Base-by-base conservation (phyloP, 1,140 invertebrate genomes). In the Cyclargus thomasi region DNA sequence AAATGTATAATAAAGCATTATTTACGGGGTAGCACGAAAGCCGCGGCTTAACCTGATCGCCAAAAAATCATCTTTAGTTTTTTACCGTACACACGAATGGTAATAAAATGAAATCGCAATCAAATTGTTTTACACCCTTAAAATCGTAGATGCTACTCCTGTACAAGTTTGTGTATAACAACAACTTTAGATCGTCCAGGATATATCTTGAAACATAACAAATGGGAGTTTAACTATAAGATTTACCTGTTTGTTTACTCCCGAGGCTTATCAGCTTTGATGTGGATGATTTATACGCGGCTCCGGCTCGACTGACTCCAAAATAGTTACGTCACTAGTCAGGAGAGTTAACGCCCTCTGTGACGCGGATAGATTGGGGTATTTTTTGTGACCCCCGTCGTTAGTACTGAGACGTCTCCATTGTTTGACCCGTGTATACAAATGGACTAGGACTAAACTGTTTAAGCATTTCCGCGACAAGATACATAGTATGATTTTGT, bases 331-430 rank as follows among this genome's bases (percentile, higher is more conserved):
- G 11, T 23, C 17, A 57, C 64, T 39, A 70, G 35, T 20, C 18
- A 55, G 11, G 10, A 53, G 62, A 70, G 69, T 70, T 62, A 71
- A 71, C 64, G 70, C 68, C 70, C 67, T 68, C 57, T 68, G 64
- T 47, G 62, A 67, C 65, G 63, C 53, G 62, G 14, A 55, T 36
- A 29, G 36, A 59, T 59, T 55, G 55, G 18, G 20, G 55, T 59
- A 59, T 20, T 22, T 59, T 59, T 59, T 59, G 55, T 59, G 55
- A 59, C 55, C 55, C 55, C 55, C 20, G 55, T 2, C 55, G 18
- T 11, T 59, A 14, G 39, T 47, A 47, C 39, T 16, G 39, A 2
- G 39, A 16, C 14, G 39, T 47, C 39, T 47, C 14, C 14, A 47
- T 47, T 47, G 39, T 47, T 47, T 47, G 39, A 47, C 39, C 39